A percentile compares a stretch with the other conserved stretches of the same genome.
These are phyloP conservation scores for Drosophila tani DNA, from an alignment of 1,140 invertebrate species.

Conservation along the genomic window DNA sequence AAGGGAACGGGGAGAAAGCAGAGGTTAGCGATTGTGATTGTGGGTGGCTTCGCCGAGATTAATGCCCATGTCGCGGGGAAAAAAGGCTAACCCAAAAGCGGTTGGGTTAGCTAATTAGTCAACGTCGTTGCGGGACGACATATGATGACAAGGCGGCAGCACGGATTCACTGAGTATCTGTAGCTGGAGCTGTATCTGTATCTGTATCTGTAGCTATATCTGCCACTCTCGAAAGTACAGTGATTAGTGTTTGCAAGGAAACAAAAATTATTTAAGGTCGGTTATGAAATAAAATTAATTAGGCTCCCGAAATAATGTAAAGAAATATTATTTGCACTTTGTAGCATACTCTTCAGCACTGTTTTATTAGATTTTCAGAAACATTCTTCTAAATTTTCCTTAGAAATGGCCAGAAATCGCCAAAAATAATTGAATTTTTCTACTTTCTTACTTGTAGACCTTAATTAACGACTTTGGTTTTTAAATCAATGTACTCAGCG, in stretches of 20 bases:
- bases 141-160: constrained; percentile 21
- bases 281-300: not conserved
- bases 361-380: too few species aligned
- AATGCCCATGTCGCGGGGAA: constrained; percentile 54
- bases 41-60: constrained; percentile 27
- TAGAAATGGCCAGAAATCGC: too few species aligned
- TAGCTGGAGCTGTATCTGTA: not conserved
- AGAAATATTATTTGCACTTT: not conserved
- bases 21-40: not conserved
- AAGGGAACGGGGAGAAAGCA: constrained; percentile 22
- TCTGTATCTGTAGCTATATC: constrained; percentile 1
- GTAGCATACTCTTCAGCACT: not conserved
- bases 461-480: too few species aligned
- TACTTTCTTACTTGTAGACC: too few species aligned
- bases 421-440: too few species aligned
- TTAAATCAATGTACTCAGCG: not conserved
- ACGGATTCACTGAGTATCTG: constrained; percentile 9
- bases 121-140: constrained; percentile 43
- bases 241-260: not conserved
- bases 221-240: not conserved
- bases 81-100: constrained; percentile 40
- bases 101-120: constrained; percentile 59
- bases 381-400: too few species aligned
- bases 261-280: not conserved
- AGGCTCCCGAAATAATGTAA: not conserved